Percentiles rank a stretch among this genome's conserved stretches.
These are phyloP conservation scores for Serinus canaria DNA, from an alignment of 2,113 vertebrate species.

Conservation along the genomic window DNA sequence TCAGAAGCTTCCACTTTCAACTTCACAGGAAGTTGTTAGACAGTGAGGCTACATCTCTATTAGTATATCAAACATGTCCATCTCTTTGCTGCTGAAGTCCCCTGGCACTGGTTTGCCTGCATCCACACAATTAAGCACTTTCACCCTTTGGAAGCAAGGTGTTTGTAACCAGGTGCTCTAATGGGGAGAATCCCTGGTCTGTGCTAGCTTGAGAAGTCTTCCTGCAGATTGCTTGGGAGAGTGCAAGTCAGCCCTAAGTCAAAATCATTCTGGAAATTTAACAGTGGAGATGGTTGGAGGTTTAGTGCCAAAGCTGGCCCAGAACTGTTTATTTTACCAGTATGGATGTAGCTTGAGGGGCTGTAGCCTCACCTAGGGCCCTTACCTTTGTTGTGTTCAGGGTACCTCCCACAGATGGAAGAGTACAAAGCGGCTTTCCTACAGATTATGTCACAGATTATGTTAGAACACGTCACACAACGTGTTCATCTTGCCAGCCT, in stretches of 20 bases:
- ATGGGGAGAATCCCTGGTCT: not conserved
- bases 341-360: not conserved
- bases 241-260: not conserved
- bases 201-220: not conserved
- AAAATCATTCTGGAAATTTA: not conserved
- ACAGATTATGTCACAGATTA: not conserved
- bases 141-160: not conserved
- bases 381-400: not conserved
- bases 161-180: not conserved
- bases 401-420: not conserved
- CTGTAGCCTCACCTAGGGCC: not conserved
- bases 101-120: not conserved
- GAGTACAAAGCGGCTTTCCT: not conserved
- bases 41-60: not conserved
- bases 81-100: not conserved
- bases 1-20: slow-evolving; percentile 8
- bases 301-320: not conserved
- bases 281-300: not conserved
- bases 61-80: not conserved
- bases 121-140: not conserved
- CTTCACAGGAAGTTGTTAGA: not conserved
- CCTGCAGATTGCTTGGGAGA: not conserved
- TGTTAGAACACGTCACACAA: not conserved
- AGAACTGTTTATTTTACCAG: not conserved
- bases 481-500: not conserved